These are phyloP conservation scores for Argyrosomus japonicus DNA, from an alignment of 2,113 vertebrate species.

Conservation along the genomic window DNA sequence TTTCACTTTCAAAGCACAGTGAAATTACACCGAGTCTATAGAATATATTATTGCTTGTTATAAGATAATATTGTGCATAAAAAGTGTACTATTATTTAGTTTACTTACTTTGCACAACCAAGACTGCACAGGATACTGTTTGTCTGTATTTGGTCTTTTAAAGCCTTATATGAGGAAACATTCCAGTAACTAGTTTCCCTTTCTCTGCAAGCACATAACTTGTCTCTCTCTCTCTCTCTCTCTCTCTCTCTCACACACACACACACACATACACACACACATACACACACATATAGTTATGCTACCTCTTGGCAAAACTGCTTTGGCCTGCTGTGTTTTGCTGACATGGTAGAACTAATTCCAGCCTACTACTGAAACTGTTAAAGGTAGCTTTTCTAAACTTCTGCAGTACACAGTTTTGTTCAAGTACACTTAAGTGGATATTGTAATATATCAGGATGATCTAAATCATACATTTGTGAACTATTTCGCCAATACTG, in stretches of 20 bases:
- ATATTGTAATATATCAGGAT: background rate
- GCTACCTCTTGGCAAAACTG: conserved; percentile 31
- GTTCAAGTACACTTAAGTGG: background rate
- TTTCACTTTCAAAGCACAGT: conserved; percentile 12
- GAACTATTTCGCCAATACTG: background rate
- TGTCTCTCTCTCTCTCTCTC: background rate
- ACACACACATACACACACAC: background rate
- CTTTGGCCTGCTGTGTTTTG: conserved; percentile 49
- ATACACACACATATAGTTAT: background rate
- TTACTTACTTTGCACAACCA: conserved; percentile 3
- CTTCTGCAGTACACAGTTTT: conserved; percentile 1
- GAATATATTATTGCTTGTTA: background rate
- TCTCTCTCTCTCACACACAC: background rate
- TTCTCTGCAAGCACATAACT: conserved; percentile 9
- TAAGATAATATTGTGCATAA: background rate
- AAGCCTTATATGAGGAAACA: background rate
- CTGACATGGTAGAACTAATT: conserved; percentile 67
- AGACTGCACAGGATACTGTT: background rate
- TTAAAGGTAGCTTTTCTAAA: conserved; percentile 43
- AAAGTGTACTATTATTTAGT: background rate
- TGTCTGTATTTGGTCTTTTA: background rate
- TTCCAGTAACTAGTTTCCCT: conserved; percentile 2
- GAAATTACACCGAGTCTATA: background rate
- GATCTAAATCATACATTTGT: background rate
- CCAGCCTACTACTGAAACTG: conserved; percentile 42